phyloP scores from a whole-genome alignment of 2,113 vertebrate genomes.

The Oncorhynchus clarkii region DNA sequence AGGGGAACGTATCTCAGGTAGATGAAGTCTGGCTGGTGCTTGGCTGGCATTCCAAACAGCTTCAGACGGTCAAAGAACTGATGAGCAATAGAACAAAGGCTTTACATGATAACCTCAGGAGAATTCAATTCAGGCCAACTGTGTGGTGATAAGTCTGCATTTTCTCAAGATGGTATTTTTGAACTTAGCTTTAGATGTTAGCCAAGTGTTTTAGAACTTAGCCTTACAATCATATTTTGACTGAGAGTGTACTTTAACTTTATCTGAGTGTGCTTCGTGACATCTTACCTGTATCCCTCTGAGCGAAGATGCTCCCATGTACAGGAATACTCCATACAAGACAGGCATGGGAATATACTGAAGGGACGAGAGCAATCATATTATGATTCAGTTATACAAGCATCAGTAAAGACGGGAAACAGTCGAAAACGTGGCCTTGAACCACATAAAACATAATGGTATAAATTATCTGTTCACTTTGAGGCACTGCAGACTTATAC shows the following conservation, averaged over 20 bases:
- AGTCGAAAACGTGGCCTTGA: no score
- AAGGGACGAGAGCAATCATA: conserved; percentile 26
- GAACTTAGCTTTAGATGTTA: no score
- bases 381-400: neutral
- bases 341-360: conserved; percentile 99
- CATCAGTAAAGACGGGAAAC: no score
- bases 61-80: conserved; percentile 95
- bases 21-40: conserved; percentile 98
- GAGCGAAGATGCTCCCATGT: conserved; percentile 98
- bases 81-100: neutral
- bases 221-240: no score
- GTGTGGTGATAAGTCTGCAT: no score
- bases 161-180: no score
- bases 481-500: no score
- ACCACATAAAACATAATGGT: no score
- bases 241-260: neutral
- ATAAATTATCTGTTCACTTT: no score
- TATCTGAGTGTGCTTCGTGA: neutral
- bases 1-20: conserved; percentile 95
- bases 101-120: neutral
- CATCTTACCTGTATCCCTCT: conserved; percentile 94
- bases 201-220: no score
- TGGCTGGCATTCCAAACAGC: conserved; percentile 95
- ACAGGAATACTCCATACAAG: conserved; percentile 97
- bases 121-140: no score